Evolutionary conservation across 2,888 invertebrate species (phyloP), one percentile per base, ranked within the genome.

Genomic region (Habroteleia sp.): DNA sequence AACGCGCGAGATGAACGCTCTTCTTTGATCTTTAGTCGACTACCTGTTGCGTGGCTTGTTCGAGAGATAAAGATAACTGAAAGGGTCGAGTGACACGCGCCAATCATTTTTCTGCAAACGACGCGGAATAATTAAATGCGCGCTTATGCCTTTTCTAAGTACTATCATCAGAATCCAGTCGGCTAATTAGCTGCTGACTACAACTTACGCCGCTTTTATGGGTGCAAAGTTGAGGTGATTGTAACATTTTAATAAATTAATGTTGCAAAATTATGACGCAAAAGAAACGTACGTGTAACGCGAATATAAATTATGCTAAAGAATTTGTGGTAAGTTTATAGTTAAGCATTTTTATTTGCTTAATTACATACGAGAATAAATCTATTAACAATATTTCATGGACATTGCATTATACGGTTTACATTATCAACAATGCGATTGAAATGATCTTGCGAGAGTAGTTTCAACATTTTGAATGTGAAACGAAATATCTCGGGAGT

Each of bases 31-130:
- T 65, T 58, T 35, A 48, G 42, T 62, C 74, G 52, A 68, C 74
- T 66, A 77, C 77, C 77, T 77, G 77, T 77, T 77, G 76, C 74
- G 11, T 8, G 17, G 60, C 69, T 48, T 60, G 60, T 16, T 52
- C 54, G 46, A 50, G 39, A 58, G 76, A 69, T 65, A 65, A 66
- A 66, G 76, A 69, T 77, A 66, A 62, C 71, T 41, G 39, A 62
- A 63, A 31, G 65, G 58, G 68, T 66, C 52, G 56, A 60, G 65
- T 68, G 74, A 68, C 74, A 74, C 74, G 66, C 62, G 66, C 74
- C 66, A 56, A 66, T 62, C 54, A 74, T 74, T 74, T 74, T 68
- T 62, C 58, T 37, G 62, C 56, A 48, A 54, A 60, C 65, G 37
- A 52, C 46, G 58, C 44, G 52, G 35, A 71, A 63, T 66, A 56